A percentile compares a stretch with the other conserved stretches of the same genome.
These are phyloP conservation scores for Apocrypta bakeri DNA, from an alignment of 1,140 invertebrate species.

Conservation along the genomic window DNA sequence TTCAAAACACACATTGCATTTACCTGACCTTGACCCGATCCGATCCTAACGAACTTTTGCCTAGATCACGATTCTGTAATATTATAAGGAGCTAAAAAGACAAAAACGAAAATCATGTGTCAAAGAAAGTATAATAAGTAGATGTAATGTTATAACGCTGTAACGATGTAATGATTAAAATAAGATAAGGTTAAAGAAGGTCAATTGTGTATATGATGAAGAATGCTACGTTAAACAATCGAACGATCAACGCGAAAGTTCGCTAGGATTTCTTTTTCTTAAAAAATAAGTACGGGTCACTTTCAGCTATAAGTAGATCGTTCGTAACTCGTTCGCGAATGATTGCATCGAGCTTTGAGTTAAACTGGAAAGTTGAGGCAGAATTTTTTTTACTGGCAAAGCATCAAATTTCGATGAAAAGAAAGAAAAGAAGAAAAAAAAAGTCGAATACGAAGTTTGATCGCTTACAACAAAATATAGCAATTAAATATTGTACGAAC, in stretches of 20 bases:
- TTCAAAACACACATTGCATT: constrained; percentile 12
- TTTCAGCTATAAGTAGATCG: not conserved
- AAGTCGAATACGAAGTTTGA: constrained; percentile 45
- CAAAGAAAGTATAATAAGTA: constrained; percentile 52
- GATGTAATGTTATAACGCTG: constrained; percentile 39
- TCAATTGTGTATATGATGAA: constrained; percentile 49
- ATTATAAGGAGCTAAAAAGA: constrained; percentile 19
- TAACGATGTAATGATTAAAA: constrained; percentile 39
- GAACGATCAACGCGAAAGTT: constrained; percentile 35
- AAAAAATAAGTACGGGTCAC: constrained; percentile 6
- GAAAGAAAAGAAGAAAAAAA: constrained; percentile 6
- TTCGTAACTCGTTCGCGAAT: constrained; percentile 53
- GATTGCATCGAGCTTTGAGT: constrained; percentile 32
- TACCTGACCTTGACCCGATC: constrained; percentile 22
- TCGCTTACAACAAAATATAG: constrained; percentile 53
- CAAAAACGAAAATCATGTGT: constrained; percentile 45
- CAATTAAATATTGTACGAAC: constrained; percentile 18
- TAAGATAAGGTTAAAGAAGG: constrained; percentile 44
- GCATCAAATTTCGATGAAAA: constrained; percentile 47
- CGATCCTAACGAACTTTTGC: constrained; percentile 44
- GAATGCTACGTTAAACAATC: constrained; percentile 19
- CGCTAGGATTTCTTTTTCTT: constrained; percentile 42
- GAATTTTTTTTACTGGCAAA: constrained; percentile 26
- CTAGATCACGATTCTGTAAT: constrained; percentile 33
- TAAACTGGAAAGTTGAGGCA: constrained; percentile 2